Percentiles rank a stretch among this genome's conserved stretches.
Conservation (phyloP, 2,888 invertebrate genomes). For the Lacanobia oleracea region DNA sequence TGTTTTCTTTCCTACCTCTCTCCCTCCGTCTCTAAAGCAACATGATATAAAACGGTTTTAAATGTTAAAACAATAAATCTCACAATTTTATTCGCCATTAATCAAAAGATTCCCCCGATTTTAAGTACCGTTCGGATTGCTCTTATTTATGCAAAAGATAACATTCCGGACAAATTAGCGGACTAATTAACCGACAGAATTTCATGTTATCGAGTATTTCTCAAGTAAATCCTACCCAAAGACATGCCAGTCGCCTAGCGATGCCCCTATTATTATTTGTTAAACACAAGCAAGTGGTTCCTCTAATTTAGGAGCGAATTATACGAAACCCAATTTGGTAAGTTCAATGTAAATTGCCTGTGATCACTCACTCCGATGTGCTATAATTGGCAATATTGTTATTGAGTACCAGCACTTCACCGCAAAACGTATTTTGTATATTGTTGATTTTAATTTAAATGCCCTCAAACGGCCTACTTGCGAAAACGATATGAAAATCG, state of each 20-base stretch:
- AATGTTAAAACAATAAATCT: constrained; percentile 64
- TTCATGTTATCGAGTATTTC: constrained; percentile 56
- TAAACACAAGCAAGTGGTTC: constrained; percentile 66
- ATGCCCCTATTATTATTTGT: constrained; percentile 46
- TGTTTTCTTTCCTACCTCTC: constrained; percentile 55
- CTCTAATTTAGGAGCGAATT: constrained; percentile 72
- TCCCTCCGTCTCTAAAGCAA: constrained; percentile 41
- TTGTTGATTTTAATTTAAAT: constrained; percentile 35
- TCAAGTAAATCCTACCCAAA: constrained; percentile 50
- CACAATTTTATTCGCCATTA: constrained; percentile 51
- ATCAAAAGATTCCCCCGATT: constrained; percentile 53
- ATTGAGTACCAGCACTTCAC: constrained; percentile 48
- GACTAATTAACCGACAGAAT: constrained; percentile 60
- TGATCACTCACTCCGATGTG: constrained; percentile 59
- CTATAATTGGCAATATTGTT: constrained; percentile 69
- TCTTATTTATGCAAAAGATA: constrained; percentile 66
- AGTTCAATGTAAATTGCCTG: constrained; percentile 63
- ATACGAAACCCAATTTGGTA: constrained; percentile 64
- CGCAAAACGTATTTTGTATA: constrained; percentile 41
- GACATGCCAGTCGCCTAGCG: constrained; percentile 10
- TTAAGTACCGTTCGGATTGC: constrained; percentile 44
- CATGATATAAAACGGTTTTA: constrained; percentile 55
- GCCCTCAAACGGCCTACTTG: constrained; percentile 23
- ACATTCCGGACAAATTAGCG: constrained; percentile 65
- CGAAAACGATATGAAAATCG: constrained; percentile 36